Conservation (phyloP, 2,888 invertebrate species). For the Apodemia duryi region DNA sequence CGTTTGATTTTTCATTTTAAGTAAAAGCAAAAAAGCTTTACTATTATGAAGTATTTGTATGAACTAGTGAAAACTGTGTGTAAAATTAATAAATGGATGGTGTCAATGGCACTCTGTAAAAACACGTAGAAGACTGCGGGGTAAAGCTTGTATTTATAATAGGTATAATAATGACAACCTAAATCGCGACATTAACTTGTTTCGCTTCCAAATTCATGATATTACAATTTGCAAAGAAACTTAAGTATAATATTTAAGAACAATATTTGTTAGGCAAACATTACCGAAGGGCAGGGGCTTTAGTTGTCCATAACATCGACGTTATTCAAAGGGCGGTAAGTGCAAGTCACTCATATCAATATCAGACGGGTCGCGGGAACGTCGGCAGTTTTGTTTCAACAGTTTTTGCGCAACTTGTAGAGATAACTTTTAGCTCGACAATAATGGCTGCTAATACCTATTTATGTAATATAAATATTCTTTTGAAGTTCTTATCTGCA, state of each 20-base stretch:
- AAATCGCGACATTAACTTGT: slow-evolving; percentile 7
- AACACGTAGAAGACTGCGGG: too few species aligned
- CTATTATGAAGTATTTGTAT: too few species aligned
- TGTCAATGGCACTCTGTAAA: too few species aligned
- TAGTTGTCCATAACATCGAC: slow-evolving; percentile 64
- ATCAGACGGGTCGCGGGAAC: slow-evolving; percentile 52
- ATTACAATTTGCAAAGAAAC: slow-evolving; percentile 39
- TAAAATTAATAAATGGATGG: too few species aligned
- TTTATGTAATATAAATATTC: slow-evolving; percentile 29
- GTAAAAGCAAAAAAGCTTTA: too few species aligned
- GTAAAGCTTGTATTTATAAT: too few species aligned
- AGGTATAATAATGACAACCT: background rate
- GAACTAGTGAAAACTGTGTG: too few species aligned
- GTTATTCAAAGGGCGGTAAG: slow-evolving; percentile 57
- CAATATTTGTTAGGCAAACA: slow-evolving; percentile 67
- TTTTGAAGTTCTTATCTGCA: background rate
- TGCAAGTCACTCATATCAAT: slow-evolving; percentile 80
- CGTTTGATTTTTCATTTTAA: too few species aligned
- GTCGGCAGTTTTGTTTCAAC: slow-evolving; percentile 60
- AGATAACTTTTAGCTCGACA: slow-evolving; percentile 30
- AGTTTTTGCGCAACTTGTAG: slow-evolving; percentile 58
- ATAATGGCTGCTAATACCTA: slow-evolving; percentile 24
- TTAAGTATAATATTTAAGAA: slow-evolving; percentile 53
- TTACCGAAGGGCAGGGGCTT: slow-evolving; percentile 37
- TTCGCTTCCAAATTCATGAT: slow-evolving; percentile 22